These are phyloP conservation scores for Belgica antarctica DNA, from an alignment of 2,888 invertebrate species.

Conservation along the genomic window DNA sequence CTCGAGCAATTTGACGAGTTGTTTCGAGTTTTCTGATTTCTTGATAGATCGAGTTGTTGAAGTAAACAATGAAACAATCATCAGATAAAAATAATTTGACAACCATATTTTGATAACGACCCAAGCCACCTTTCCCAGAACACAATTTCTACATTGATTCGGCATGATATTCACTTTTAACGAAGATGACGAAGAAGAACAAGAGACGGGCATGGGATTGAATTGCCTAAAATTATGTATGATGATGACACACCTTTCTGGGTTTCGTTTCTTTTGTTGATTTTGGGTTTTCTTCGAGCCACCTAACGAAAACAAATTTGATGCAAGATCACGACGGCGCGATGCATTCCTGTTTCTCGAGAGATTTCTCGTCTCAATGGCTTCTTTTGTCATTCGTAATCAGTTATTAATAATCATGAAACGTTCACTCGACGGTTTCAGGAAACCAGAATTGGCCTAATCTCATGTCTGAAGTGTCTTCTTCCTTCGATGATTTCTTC, in stretches of 20 bases:
- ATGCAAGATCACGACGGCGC: background rate
- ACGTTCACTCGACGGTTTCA: background rate
- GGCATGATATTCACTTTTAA: background rate
- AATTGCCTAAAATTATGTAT: background rate
- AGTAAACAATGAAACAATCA: background rate
- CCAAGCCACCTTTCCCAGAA: background rate
- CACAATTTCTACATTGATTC: background rate
- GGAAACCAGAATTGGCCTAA: constrained; percentile 18
- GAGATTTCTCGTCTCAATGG: background rate
- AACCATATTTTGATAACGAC: background rate
- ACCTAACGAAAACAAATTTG: background rate
- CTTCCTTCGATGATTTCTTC: background rate
- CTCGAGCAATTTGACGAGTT: background rate
- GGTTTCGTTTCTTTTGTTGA: background rate
- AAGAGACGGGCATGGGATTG: background rate
- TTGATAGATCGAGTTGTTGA: background rate
- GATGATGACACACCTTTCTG: constrained; percentile 10
- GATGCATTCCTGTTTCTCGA: constrained; percentile 12
- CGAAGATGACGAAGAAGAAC: background rate
- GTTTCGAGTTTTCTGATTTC: background rate
- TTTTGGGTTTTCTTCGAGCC: constrained; percentile 10
- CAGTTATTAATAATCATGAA: background rate
- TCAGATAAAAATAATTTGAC: background rate
- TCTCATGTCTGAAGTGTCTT: constrained; percentile 18
- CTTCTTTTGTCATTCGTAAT: constrained; percentile 16